Base-by-base conservation (phyloP, 2,888 invertebrate genomes). In the Mystacides longicornis region DNA sequence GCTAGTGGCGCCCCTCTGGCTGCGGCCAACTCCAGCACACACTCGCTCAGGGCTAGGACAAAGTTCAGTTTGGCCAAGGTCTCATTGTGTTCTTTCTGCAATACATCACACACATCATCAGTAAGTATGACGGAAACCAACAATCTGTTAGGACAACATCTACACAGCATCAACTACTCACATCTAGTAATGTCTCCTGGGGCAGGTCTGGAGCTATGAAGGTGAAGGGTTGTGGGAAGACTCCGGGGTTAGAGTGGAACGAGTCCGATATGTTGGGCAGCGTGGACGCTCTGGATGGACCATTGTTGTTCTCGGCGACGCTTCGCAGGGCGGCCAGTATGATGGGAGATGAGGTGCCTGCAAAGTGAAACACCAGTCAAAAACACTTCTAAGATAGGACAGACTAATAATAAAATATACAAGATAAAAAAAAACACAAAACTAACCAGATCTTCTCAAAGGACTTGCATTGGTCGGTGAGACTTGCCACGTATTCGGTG, bases 51-150 rank as follows among this genome's bases (percentile, higher is more conserved):
- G 60, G 96, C 94, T 66, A 95, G 79, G 61, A 98, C 95, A 76
- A 98, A 99, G 77, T 96, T 93, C 64, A 99, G 79, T 74, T 98
- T 98, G 19, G 95, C 94, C 72, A 99, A 81, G 47, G 93, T 95
- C 71, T 95, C 94, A 77, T 94, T 95, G 77, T 97, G 96, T 74
- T 94, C 94, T 68, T 90, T 87, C 85, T 89, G 75, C 1, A 73
- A 69, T n/a, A n/a, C n/a, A n/a, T n/a, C n/a, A n/a, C n/a, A n/a
- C n/a, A 22, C 11, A 19, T 50, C 31, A 27, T 27, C 27, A 27
- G 11, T n/a, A n/a, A n/a, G n/a, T 27, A 27, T 11, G 11, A 27
- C 27, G 11, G n/a, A 27, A 27, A 27, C 11, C 11, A 27, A 27
- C 27, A 27, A 7, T 27, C 5, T 27, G 27, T 7, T 27, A 7